phyloP scores from a whole-genome alignment of 2,797 vertebrate species.

The Lophius americanus region DNA sequence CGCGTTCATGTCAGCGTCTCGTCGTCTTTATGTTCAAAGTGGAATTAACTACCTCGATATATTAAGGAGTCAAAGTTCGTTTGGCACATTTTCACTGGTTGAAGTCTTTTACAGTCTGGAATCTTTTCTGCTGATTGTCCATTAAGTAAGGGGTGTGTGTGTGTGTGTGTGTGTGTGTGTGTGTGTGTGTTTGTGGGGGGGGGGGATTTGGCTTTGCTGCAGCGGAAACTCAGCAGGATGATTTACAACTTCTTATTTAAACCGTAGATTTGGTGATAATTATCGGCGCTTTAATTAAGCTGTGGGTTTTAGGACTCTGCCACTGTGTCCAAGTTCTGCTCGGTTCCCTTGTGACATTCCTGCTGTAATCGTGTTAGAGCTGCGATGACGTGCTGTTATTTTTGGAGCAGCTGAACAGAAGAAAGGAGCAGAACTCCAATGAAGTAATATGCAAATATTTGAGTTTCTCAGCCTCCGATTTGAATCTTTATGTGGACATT shows the following conservation, averaged over 20 bases:
- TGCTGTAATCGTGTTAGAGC: slow-evolving; percentile 31
- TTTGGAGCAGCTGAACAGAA: slow-evolving; percentile 15
- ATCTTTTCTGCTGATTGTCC: slow-evolving; percentile 22
- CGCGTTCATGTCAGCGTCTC: slow-evolving; percentile 29
- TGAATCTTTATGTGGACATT: background rate
- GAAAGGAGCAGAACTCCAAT: background rate
- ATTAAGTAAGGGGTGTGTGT: slow-evolving; percentile 1
- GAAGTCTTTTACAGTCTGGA: slow-evolving; percentile 16
- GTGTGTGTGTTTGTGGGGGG: too few relatives aligned
- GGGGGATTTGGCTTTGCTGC: slow-evolving; percentile 4
- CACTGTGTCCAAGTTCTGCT: slow-evolving; percentile 29
- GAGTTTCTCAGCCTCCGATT: background rate
- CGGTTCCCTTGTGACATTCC: slow-evolving; percentile 18
- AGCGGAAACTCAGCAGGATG: slow-evolving; percentile 13
- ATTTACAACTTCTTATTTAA: slow-evolving; percentile 44
- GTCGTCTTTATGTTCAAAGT: slow-evolving; percentile 54
- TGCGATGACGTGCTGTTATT: slow-evolving; percentile 14
- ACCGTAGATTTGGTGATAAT: slow-evolving; percentile 28
- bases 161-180: too few relatives aligned
- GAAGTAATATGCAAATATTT: background rate
- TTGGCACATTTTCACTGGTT: slow-evolving; percentile 11
- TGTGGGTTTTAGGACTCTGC: slow-evolving; percentile 22
- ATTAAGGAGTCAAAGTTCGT: slow-evolving; percentile 32
- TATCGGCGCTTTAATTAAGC: slow-evolving; percentile 42
- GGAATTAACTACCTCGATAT: slow-evolving; percentile 15